These are phyloP conservation scores for Hydractinia echinata DNA, from an alignment of 30 jellyfish, hydroid and myxozoan species.

Conservation along the genomic window DNA sequence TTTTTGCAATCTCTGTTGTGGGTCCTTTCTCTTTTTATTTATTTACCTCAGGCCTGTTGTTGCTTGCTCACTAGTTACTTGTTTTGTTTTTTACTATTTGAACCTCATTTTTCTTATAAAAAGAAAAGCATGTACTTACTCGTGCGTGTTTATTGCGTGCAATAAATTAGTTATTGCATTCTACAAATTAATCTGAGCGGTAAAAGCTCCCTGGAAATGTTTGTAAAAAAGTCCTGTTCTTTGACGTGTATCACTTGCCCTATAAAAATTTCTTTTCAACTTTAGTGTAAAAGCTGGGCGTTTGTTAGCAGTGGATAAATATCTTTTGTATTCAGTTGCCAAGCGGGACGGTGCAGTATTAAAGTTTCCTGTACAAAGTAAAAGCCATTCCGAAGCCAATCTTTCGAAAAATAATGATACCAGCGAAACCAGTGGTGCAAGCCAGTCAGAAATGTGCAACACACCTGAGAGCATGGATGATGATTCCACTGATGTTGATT, in stretches of 20 bases:
- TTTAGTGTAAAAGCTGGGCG: constrained; percentile 77
- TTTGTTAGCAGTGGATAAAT: constrained; percentile 49
- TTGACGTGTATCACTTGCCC: background rate
- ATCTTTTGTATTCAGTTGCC: constrained; percentile 49
- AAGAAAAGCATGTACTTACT: no score
- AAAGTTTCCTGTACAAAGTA: background rate
- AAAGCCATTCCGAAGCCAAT: background rate
- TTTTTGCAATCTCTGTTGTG: no score
- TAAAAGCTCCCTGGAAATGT: background rate
- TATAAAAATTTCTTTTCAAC: background rate
- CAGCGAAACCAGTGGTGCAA: background rate
- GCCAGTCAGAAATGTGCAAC: background rate
- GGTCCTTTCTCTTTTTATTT: no score
- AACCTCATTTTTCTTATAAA: no score
- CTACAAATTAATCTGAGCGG: no score
- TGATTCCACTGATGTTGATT: background rate
- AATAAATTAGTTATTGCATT: no score
- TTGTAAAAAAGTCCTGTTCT: background rate
- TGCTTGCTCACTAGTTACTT: no score
- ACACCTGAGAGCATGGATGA: background rate
- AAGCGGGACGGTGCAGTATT: constrained; percentile 34
- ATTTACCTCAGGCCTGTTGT: no score
- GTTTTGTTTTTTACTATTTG: no score
- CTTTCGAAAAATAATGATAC: background rate
- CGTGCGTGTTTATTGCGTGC: no score